Base-by-base conservation (phyloP, 1,140 invertebrate species). In the Battus philenor region DNA sequence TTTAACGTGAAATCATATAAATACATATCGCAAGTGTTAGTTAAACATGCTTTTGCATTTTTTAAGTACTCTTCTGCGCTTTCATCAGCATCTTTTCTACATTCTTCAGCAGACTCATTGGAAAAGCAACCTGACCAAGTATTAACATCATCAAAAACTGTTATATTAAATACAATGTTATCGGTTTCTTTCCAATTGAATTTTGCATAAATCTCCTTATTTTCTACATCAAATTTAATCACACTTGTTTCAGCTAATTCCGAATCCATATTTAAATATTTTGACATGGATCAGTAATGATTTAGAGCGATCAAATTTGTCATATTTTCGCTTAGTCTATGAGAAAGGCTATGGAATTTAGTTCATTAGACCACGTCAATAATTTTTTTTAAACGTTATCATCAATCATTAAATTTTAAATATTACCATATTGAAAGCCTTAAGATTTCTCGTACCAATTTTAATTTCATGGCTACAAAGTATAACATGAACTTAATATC, bases 111-210 rank as follows among this genome's bases (percentile, higher is more conserved):
- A 17, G 32, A 55, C 44, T 68, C 61, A 4, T 39, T 39, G 2
- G 75, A 59, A 53, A 61, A 80, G 11, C 22, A 53, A 2, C 79
- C 79, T 13, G 58, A 57, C 70, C 70, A 83, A 36, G 43, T 56
- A 0, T 49, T 50, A 5, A 58, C 39, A 27, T 59, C 58, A 20
- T 60, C 55, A 43, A 60, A 69, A 3, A 79, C 13, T 44, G 63
- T 50, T 4, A 80, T 70, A 33, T 57, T 36, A 66, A 82, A 79
- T 12, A 82, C 41, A 30, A 60, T 30, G 17, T 22, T 47, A 30
- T 58, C 45, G 44, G 52, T 64, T 2, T 56, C 17, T 50, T 64
- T 58, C 69, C 73, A 82, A 6, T 49, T 10, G 15, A 76, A 13
- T 59, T 71, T 68, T 12, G 50, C 45, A 47, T 74, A 79, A 13